Conservation (phyloP, 2,113 vertebrate genomes). For the Pachypanchax playfairii region DNA sequence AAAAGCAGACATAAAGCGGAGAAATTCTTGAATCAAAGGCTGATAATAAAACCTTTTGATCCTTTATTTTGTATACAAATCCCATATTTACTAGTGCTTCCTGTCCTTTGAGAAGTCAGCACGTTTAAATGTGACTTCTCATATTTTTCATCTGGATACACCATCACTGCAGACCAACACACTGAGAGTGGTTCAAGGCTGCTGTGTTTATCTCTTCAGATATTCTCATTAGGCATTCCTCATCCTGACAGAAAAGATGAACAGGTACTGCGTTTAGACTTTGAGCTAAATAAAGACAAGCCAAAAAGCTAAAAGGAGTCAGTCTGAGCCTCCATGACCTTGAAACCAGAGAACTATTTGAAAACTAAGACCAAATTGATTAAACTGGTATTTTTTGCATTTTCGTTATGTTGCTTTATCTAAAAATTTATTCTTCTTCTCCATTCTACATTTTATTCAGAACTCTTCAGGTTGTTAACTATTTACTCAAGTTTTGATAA, state of each 20-base stretch:
- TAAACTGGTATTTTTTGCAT: too few species aligned
- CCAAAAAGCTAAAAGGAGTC: too few species aligned
- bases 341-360: too few species aligned
- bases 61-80: constrained; percentile 61
- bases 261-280: neutral
- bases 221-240: constrained; percentile 27
- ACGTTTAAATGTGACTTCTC: neutral
- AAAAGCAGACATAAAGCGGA: constrained; percentile 33
- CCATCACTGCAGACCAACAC: constrained; percentile 4
- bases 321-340: too few species aligned
- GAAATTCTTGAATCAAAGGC: constrained; percentile 31
- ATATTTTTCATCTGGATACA: neutral
- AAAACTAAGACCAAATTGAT: too few species aligned
- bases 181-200: constrained; percentile 18
- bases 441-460: too few species aligned
- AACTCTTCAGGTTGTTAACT: too few species aligned
- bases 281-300: neutral
- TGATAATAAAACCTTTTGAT: constrained; percentile 44
- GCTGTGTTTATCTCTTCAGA: constrained; percentile 33
- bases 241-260: constrained; percentile 12
- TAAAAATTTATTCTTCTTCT: too few species aligned
- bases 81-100: constrained; percentile 6
- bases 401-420: too few species aligned
- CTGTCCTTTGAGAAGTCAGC: constrained; percentile 6
- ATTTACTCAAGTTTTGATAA: too few species aligned